Percentiles rank a stretch among this genome's conserved stretches.
Conservation (phyloP, 2,888 invertebrate genomes). For the Falcaria lacertinaria region DNA sequence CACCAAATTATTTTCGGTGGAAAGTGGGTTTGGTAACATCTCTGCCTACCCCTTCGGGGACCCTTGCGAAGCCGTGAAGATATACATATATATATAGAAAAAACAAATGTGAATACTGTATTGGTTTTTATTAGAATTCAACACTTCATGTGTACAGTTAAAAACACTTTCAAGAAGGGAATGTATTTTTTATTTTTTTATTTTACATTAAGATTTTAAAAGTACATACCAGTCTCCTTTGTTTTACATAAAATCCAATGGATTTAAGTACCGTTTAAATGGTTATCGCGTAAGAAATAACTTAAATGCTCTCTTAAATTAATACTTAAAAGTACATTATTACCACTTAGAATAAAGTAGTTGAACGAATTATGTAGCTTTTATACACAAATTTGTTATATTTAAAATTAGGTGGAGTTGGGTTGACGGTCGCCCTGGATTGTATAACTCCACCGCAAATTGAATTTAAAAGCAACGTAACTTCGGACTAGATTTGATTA, state of each 20-base stretch:
- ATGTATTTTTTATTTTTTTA: conserved; percentile 47
- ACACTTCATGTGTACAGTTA: conserved; percentile 41
- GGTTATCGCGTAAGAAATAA: conserved; percentile 56
- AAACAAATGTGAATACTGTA: conserved; percentile 70
- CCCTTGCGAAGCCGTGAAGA: too few species aligned
- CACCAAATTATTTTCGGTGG: too few species aligned
- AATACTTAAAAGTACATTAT: conserved; percentile 35
- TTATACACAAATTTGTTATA: conserved; percentile 32
- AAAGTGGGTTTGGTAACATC: too few species aligned
- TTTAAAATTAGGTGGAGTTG: conserved; percentile 6
- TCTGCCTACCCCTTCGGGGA: too few species aligned
- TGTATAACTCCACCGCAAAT: too few species aligned
- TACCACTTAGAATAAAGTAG: conserved; percentile 42
- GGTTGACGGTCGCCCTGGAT: too few species aligned
- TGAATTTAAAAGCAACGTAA: conserved; percentile 52
- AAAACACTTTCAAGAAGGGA: conserved; percentile 57
- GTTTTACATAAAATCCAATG: conserved; percentile 58
- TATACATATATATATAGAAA: conserved; percentile 34
- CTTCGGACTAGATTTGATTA: conserved; percentile 70
- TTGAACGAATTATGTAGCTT: conserved; percentile 51
- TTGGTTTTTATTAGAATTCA: conserved; percentile 69
- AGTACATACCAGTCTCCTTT: conserved; percentile 77
- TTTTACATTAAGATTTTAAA: conserved; percentile 52
- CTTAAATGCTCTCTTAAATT: conserved; percentile 73
- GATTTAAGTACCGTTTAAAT: conserved; percentile 64